phyloP scores from a whole-genome alignment of 2,797 vertebrate genomes.

The Hylomyscus alleni region DNA sequence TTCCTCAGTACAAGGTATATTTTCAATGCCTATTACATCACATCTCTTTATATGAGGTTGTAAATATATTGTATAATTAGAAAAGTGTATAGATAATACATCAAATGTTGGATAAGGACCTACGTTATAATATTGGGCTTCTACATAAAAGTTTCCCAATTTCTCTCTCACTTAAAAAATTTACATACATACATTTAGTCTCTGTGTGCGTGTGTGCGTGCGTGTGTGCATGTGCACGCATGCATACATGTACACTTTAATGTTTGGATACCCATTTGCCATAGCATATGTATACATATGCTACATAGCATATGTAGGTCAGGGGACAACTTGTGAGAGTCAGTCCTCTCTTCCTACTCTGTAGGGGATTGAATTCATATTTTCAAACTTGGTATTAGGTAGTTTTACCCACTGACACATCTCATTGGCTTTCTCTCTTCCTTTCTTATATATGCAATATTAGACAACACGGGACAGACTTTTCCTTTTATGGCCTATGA shows the following conservation, averaged over 20 bases:
- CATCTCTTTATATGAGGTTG: neutral
- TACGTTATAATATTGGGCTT: neutral
- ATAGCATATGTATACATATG: neutral
- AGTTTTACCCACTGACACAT: neutral
- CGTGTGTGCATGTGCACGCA: neutral
- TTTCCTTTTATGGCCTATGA: neutral
- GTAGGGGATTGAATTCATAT: neutral
- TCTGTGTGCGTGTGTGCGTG: neutral
- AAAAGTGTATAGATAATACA: neutral
- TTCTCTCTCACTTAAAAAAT: neutral
- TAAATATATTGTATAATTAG: conserved; percentile 47
- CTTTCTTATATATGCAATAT: neutral
- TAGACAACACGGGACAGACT: neutral
- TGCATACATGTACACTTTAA: neutral
- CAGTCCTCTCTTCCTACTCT: neutral
- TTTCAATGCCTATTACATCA: neutral
- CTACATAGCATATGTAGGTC: neutral
- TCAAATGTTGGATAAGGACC: neutral
- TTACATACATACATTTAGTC: neutral
- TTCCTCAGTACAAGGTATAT: neutral
- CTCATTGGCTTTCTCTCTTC: neutral
- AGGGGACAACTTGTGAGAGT: neutral
- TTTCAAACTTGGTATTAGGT: neutral
- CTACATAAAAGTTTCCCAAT: neutral
- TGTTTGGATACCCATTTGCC: neutral